Base-by-base conservation (phyloP, 1,140 invertebrate species). In the Zaprionus kolodkinae region DNA sequence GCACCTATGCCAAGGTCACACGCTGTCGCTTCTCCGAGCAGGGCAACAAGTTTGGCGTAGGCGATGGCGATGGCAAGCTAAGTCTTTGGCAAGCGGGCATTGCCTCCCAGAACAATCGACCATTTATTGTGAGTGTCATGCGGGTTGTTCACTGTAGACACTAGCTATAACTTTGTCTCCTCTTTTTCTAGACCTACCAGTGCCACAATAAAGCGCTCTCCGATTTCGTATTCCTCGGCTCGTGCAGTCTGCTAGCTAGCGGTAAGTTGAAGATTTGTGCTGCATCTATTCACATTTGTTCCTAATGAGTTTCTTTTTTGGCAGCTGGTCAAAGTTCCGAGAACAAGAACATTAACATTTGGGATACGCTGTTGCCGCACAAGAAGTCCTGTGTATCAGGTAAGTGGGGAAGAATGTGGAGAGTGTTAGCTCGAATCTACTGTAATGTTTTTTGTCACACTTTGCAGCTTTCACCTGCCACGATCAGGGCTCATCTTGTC, bases 1-100 rank as follows among this genome's bases (percentile, higher is more conserved):
- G 92, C 17, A 96, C 96, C 6, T 97, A 96, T 93, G 98, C 98
- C 43, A 99, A 99, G 94, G 98, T 99, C 11, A 99, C 98, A 0
- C 95, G 98, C 73, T 96, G 99, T 27, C 94, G 97, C 55, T 99
- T 99, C 93, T 98, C 97, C 55, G 96, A 97, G 89, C 98, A 99
- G 92, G 99, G 99, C 50, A 99, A 99, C 93, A 99, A 99, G 95
- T 99, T 99, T 92, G 98, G 98, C 25, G 97, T 99, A 1, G 97
- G 97, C 30, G 98, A 99, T 93, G 97, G 96, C 2, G 97, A 97
- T 91, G 97, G 97, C 48, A 97, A 97, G 92, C 93, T 99, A 3
- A 98, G 97, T 89, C 93, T 99, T 56, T 99, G 99, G 95, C 98
- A 99, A 95, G 96, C 98, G 66, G 97, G 98, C 33, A 95, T 97